phyloP scores from a whole-genome alignment of 2,797 vertebrate species.

The Malacoctenus gilli region DNA sequence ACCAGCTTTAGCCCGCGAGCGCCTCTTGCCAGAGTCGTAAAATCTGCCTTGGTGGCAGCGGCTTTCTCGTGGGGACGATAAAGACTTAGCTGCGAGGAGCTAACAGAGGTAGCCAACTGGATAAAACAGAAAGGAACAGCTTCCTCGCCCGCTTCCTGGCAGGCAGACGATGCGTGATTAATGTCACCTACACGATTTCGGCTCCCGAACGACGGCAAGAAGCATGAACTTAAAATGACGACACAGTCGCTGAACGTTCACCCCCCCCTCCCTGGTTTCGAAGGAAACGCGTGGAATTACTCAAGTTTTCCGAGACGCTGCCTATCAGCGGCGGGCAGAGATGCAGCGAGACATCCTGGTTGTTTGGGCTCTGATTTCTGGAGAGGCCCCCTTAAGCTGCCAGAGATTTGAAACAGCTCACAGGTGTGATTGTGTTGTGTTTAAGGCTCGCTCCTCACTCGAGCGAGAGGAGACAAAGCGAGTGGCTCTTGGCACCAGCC shows the following conservation, averaged over 20 bases:
- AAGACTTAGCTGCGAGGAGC: constrained; percentile 4
- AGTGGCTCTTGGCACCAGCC: constrained; percentile 46
- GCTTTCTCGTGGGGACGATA: background rate
- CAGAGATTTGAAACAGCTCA: constrained; percentile 58
- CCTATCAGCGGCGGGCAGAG: constrained; percentile 52
- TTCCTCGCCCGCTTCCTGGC: too few species aligned
- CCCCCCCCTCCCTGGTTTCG: too few species aligned
- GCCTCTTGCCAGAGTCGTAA: constrained; percentile 10
- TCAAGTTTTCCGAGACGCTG: constrained; percentile 19
- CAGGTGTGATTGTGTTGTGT: constrained; percentile 60
- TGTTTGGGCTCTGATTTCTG: constrained; percentile 40
- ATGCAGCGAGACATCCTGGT: constrained; percentile 18
- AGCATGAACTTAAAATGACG: too few species aligned
- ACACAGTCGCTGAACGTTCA: too few species aligned
- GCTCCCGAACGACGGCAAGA: too few species aligned
- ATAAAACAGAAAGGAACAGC: too few species aligned
- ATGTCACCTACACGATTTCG: too few species aligned
- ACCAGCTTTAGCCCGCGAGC: background rate
- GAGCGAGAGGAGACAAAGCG: constrained; percentile 54
- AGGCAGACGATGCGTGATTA: too few species aligned
- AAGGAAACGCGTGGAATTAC: constrained; percentile 12
- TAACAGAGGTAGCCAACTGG: background rate
- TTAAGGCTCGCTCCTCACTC: constrained; percentile 52
- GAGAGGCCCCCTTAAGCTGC: constrained; percentile 39
- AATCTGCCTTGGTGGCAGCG: constrained; percentile 7